phyloP scores from a whole-genome alignment of 2,113 vertebrate genomes.

The Isichthys henryi region DNA sequence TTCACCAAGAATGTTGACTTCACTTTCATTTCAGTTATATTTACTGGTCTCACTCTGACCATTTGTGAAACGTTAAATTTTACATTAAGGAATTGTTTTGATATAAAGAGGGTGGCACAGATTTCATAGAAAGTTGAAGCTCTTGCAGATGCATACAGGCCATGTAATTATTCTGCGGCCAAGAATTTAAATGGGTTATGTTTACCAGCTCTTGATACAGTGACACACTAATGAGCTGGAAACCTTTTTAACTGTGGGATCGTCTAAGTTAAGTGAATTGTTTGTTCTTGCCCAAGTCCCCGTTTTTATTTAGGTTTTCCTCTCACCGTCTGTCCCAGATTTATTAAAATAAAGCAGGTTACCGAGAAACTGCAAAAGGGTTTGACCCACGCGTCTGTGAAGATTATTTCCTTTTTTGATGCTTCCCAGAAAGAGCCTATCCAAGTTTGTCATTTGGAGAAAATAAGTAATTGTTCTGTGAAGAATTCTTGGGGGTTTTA shows the following conservation, averaged over 20 bases:
- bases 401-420: background rate
- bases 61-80: background rate
- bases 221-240: background rate
- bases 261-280: background rate
- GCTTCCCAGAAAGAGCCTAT: background rate
- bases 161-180: background rate
- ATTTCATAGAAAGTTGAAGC: background rate
- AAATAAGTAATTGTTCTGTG: background rate
- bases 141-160: background rate
- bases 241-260: background rate
- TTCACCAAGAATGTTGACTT: background rate
- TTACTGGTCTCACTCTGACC: background rate
- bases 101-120: background rate
- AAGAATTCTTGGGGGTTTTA: background rate
- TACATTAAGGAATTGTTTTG: background rate
- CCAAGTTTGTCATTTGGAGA: background rate
- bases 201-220: background rate
- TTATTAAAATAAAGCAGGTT: background rate
- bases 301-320: background rate
- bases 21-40: background rate
- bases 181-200: background rate
- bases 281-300: background rate
- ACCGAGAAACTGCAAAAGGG: background rate
- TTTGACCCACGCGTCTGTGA: background rate
- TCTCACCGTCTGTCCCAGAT: background rate